Base-by-base conservation (phyloP, 64 coral and sea anemone genomes). In the Porites australiensis region DNA sequence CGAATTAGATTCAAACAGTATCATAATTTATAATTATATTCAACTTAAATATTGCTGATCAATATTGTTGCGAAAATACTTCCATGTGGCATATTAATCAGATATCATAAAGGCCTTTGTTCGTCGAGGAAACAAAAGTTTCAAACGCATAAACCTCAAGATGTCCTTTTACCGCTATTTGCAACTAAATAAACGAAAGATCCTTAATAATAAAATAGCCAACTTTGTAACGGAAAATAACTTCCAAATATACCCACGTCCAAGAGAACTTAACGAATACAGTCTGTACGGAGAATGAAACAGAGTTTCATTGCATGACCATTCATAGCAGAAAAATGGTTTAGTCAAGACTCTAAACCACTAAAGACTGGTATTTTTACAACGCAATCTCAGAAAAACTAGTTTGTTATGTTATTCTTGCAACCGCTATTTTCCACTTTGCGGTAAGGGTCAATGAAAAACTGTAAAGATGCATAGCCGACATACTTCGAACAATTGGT, bases 401-500 rank as follows among this genome's bases (percentile, higher is more conserved):
- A 19, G 20, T 53, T 15, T 8, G 18, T 3, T 70, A 61, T 53
- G 64, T 77, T 85, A 82, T 86, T 92, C 82, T 65, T 87, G 50
- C 47, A 94, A 84, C 54, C 46, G 88, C 82, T 82, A 55, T 58
- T 14, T 55, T 92, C 64, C 90, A 92, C 81, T 72, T 88, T 64
- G 82, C 64, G 84, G 88, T 91, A 79, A 91, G 57, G 87, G 92
- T 94, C 84, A 94, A 94, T 89, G 92, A 45, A 79, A 93, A 88
- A 80, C 77, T 80, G 47, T 47, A 64, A 37, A 65, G 77, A 60
- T 86, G 54, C 92, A 97, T 97, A 97, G 92, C 95, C 82, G 67
- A 82, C 95, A 97, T 97, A 94, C 82, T 97, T 97, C 74, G 78
- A 94, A 94, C 92, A 84, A 93, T 97, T 89, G 77, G 47, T 58